These are phyloP conservation scores for Eueides isabella DNA, from an alignment of 1,140 invertebrate species.

Conservation along the genomic window DNA sequence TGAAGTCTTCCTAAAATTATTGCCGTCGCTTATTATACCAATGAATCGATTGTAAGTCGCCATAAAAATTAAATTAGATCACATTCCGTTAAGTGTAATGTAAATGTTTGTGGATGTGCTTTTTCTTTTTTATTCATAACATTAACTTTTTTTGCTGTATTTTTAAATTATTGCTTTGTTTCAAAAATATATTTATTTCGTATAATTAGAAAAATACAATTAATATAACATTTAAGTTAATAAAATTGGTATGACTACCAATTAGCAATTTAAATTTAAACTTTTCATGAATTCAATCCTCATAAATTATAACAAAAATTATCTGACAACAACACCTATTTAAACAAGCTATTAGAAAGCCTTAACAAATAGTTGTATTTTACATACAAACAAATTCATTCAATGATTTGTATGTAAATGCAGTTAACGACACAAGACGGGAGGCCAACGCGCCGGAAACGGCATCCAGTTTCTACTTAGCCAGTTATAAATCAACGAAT, in stretches of 20 bases:
- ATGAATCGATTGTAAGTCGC: slow-evolving; percentile 26
- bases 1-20: slow-evolving; percentile 31
- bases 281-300: background rate
- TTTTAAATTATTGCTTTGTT: background rate
- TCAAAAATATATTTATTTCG: background rate
- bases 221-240: too few relatives aligned
- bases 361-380: background rate
- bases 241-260: too few relatives aligned
- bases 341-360: background rate
- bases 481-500: slow-evolving; percentile 46
- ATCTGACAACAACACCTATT: background rate
- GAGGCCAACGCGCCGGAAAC: slow-evolving; percentile 34
- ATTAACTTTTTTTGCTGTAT: background rate
- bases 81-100: slow-evolving; percentile 19
- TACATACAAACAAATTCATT: slow-evolving; percentile 26
- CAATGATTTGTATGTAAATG: slow-evolving; percentile 26
- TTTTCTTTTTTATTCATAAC: background rate
- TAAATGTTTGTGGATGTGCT: slow-evolving; percentile 16
- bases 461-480: slow-evolving; percentile 41
- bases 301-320: background rate
- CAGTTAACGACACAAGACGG: slow-evolving; percentile 22
- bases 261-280: too few relatives aligned
- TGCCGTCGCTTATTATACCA: slow-evolving; percentile 13
- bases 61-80: slow-evolving; percentile 35
- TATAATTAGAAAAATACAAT: too few relatives aligned